Conservation (phyloP, 1,140 invertebrate species). For the Geopemphigus sp. region DNA sequence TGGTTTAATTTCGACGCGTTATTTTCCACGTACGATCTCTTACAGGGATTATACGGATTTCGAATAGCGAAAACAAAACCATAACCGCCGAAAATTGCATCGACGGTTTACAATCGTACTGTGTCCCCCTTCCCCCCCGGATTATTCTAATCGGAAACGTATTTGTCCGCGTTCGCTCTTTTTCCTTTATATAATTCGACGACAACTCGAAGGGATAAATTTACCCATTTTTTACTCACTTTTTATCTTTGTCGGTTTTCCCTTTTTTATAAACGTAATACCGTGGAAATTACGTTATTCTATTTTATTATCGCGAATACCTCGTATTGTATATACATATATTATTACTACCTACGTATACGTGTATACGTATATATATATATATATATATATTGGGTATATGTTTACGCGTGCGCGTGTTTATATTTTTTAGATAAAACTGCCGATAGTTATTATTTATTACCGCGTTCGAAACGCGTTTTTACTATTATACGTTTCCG, state of each 20-base stretch:
- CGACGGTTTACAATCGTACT: not conserved
- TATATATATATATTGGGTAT: not conserved
- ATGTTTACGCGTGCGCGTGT: no score
- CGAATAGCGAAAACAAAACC: not conserved
- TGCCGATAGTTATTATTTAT: slow-evolving; percentile 1
- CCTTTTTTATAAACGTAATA: not conserved
- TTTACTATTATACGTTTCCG: not conserved
- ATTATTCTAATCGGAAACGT: not conserved
- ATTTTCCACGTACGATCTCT: no score
- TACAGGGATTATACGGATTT: not conserved
- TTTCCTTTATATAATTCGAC: not conserved
- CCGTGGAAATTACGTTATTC: not conserved
- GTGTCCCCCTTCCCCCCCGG: no score
- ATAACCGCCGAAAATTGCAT: not conserved
- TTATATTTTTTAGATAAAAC: slow-evolving; percentile 10
- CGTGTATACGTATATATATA: not conserved
- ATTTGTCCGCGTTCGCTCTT: not conserved
- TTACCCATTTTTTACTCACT: not conserved
- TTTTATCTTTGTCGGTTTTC: not conserved
- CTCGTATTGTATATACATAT: not conserved
- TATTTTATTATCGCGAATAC: slow-evolving; percentile 2
- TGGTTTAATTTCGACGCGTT: no score
- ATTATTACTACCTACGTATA: not conserved
- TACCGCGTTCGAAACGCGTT: not conserved
- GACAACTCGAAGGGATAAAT: not conserved